These are phyloP conservation scores for Neodiprion fabricii DNA, from an alignment of 1,140 invertebrate genomes.

Conservation along the genomic window DNA sequence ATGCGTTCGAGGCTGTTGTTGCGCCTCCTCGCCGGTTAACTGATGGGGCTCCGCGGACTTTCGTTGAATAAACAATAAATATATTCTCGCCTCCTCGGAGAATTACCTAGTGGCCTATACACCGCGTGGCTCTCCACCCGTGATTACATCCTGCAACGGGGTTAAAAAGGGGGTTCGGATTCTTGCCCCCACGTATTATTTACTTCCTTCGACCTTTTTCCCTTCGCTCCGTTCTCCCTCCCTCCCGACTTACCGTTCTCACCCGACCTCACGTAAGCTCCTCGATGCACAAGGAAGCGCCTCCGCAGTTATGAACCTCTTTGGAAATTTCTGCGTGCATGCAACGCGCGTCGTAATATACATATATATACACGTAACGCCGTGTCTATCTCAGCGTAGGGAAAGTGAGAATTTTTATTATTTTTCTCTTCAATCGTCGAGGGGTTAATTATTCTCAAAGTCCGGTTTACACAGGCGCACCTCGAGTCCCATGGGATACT, in stretches of 20 bases:
- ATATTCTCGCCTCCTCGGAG: not conserved
- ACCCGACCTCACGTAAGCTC: too few species aligned
- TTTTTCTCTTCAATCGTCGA: too few species aligned
- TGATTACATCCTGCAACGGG: not conserved
- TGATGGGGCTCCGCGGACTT: not conserved
- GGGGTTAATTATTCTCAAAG: too few species aligned
- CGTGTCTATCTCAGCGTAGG: not conserved
- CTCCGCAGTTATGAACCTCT: too few species aligned
- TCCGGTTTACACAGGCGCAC: too few species aligned
- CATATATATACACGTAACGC: not conserved
- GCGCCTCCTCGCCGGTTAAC: not conserved
- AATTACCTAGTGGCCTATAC: conserved; percentile 7
- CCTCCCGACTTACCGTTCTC: too few species aligned
- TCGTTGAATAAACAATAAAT: conserved; percentile 6
- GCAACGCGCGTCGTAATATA: too few species aligned
- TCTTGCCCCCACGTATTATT: not conserved
- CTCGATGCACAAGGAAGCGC: too few species aligned
- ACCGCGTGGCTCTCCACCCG: not conserved
- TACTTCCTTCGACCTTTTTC: not conserved
- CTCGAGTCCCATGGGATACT: too few species aligned
- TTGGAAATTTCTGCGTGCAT: too few species aligned
- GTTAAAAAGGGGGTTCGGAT: not conserved
- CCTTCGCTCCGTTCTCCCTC: not conserved
- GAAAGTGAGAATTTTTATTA: not conserved
- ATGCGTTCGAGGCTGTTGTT: not conserved